Evolutionary conservation across 2,113 vertebrate species (phyloP).

Genomic region (Cinclus cinclus): DNA sequence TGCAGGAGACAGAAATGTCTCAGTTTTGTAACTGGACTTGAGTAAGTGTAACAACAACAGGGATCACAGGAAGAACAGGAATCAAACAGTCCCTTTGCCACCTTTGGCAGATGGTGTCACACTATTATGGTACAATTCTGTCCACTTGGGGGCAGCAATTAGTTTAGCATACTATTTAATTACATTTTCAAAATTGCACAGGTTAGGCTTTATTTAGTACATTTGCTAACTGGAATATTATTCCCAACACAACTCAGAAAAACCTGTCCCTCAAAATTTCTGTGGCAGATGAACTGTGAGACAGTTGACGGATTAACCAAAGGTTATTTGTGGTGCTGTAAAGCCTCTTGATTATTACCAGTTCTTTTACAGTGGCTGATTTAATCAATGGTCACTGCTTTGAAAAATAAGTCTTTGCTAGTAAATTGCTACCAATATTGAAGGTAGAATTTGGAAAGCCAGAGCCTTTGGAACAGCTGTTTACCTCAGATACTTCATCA

Average conservation of each 20-base stretch:
- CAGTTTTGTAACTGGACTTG: not conserved
- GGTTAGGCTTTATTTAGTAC: not conserved
- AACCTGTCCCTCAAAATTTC: not conserved
- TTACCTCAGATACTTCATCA: not conserved
- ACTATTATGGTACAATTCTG: not conserved
- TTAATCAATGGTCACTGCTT: not conserved
- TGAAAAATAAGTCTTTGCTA: not conserved
- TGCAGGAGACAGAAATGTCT: not conserved
- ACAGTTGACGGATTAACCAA: not conserved
- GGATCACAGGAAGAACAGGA: not conserved
- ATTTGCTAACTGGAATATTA: slow-evolving; percentile 13
- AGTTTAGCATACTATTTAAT: not conserved
- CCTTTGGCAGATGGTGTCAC: not conserved
- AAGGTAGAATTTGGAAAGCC: not conserved
- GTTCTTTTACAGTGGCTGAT: not conserved
- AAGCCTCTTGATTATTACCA: not conserved
- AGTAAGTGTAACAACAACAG: rapidly evolving
- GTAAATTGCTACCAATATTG: not conserved
- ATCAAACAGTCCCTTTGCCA: not conserved
- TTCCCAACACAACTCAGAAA: not conserved
- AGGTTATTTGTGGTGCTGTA: slow-evolving; percentile 31
- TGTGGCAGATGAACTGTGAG: not conserved
- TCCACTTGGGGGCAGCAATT: not conserved
- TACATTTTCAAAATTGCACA: not conserved
- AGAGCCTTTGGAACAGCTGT: not conserved